phyloP scores from a whole-genome alignment of 2,888 invertebrate genomes.

The Heliconius cydno region DNA sequence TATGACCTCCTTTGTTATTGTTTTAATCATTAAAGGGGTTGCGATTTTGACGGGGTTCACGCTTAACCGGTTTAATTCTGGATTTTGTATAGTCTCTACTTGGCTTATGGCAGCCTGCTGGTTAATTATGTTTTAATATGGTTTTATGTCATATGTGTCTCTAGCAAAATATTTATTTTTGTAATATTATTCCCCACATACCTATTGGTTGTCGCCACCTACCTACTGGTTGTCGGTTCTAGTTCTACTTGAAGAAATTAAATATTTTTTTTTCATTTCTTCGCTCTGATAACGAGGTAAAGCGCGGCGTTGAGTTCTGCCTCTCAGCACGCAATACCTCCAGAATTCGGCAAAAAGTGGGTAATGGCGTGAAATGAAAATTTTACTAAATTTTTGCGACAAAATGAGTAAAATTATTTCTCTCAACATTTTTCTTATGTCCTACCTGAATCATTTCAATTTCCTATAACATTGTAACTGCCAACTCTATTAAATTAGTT shows the following conservation, averaged over 20 bases:
- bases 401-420: not conserved
- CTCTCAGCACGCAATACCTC: no score
- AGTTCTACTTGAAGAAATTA: no score
- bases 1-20: constrained; percentile 31
- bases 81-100: constrained; percentile 14
- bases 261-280: no score
- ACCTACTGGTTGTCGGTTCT: no score
- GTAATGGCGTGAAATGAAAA: no score
- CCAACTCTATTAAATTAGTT: not conserved
- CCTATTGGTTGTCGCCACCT: no score
- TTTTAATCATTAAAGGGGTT: constrained; percentile 31
- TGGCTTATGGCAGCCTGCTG: constrained; percentile 6
- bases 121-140: constrained; percentile 1
- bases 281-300: no score
- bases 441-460: not conserved
- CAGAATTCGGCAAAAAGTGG: no score
- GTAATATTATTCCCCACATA: no score
- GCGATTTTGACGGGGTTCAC: constrained; percentile 20
- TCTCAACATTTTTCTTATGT: not conserved
- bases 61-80: constrained; percentile 11
- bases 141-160: not conserved
- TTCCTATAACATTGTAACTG: not conserved
- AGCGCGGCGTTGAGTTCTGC: no score
- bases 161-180: no score
- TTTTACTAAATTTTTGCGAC: no score